Percentiles rank a stretch among this genome's conserved stretches.
These are phyloP conservation scores for Strigops habroptila DNA, from an alignment of 2,113 vertebrate species.

Conservation along the genomic window DNA sequence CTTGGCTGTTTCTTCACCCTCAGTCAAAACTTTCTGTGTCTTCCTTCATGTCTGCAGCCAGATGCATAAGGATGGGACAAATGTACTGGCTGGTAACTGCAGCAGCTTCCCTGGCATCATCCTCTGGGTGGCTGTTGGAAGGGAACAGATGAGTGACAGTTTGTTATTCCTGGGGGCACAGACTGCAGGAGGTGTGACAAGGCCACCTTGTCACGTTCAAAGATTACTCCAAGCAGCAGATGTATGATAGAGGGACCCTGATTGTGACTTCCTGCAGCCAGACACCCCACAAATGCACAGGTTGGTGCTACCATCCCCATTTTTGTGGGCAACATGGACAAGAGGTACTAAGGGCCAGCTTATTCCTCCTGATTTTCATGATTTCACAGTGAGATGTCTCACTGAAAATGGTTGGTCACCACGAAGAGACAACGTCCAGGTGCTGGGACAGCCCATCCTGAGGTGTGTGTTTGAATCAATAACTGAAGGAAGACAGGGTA, in stretches of 20 bases:
- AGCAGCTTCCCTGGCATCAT: constrained; percentile 46
- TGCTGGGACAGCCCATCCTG: background rate
- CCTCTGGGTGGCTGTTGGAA: constrained; percentile 3
- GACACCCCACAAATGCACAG: background rate
- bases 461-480: background rate
- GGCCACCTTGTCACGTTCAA: background rate
- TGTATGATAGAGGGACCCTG: rapidly evolving
- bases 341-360: background rate
- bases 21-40: background rate
- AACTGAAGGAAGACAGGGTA: background rate
- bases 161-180: background rate
- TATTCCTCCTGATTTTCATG: background rate
- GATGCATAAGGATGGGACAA: constrained; percentile 15
- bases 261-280: background rate
- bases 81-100: background rate
- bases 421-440: background rate
- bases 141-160: background rate
- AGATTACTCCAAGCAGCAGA: background rate
- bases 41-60: background rate
- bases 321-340: background rate
- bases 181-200: background rate
- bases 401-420: background rate
- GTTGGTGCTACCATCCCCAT: background rate
- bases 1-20: background rate
- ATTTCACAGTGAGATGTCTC: background rate